Conservation (phyloP, 2,888 invertebrate species). For the Bellardia pandia region DNA sequence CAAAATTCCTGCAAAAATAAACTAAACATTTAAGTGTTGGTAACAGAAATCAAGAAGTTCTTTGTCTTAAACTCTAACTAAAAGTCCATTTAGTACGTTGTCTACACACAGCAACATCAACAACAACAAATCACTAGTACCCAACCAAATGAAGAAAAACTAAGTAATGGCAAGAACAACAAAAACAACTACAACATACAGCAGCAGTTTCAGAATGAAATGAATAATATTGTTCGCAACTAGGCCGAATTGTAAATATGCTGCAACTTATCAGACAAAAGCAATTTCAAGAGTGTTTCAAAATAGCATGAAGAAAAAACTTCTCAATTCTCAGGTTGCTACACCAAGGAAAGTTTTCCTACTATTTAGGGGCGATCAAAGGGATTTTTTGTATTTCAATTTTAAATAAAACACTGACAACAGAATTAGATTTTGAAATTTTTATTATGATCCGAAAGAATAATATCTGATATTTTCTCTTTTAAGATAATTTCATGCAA, state of each 20-base stretch:
- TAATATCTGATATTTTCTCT: too few relatives aligned
- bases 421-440: too few relatives aligned
- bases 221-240: background rate
- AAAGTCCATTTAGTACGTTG: slow-evolving; percentile 59
- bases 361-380: too few relatives aligned
- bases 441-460: too few relatives aligned
- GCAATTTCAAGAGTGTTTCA: too few relatives aligned
- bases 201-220: slow-evolving; percentile 11
- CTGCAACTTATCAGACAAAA: background rate
- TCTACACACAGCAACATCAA: slow-evolving; percentile 37
- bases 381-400: too few relatives aligned
- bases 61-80: slow-evolving; percentile 56
- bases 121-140: slow-evolving; percentile 43
- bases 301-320: too few relatives aligned
- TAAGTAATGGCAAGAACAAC: background rate
- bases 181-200: background rate
- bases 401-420: too few relatives aligned
- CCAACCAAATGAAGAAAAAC: slow-evolving; percentile 7
- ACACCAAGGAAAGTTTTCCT: too few relatives aligned
- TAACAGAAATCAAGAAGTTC: slow-evolving; percentile 50
- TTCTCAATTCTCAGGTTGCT: too few relatives aligned
- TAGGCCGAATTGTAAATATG: background rate
- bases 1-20: slow-evolving; percentile 39
- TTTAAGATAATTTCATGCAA: too few relatives aligned
- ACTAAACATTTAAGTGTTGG: background rate